Evolutionary conservation across 2,113 vertebrate species (phyloP).

Genomic region (Barnardius zonarius): DNA sequence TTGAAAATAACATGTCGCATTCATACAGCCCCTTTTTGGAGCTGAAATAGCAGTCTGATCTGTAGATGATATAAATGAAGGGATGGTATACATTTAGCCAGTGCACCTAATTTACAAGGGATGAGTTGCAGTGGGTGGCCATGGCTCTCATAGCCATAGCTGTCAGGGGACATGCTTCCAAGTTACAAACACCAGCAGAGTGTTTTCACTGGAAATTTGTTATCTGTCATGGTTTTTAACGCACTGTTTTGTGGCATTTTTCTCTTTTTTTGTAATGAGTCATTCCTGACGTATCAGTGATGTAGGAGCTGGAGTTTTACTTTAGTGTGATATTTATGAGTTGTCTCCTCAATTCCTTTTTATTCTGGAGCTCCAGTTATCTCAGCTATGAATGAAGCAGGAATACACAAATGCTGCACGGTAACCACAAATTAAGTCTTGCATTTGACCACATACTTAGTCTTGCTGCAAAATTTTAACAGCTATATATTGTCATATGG

Average conservation of each 20-base stretch:
- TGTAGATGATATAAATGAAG: neutral
- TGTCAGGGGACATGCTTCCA: neutral
- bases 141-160: neutral
- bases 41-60: neutral
- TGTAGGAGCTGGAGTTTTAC: neutral
- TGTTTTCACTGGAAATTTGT: neutral
- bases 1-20: neutral
- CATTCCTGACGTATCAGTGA: neutral
- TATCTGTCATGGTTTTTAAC: neutral
- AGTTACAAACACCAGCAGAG: neutral
- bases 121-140: accelerated
- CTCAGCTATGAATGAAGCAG: neutral
- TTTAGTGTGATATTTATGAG: neutral
- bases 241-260: neutral
- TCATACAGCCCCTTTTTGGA: neutral
- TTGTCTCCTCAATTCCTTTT: neutral
- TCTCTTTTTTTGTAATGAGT: neutral
- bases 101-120: neutral
- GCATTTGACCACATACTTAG: neutral
- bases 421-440: neutral
- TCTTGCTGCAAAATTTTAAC: neutral
- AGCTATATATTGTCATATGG: neutral
- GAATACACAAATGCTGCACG: neutral
- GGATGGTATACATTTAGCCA: neutral
- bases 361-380: neutral